Percentiles rank a stretch among this genome's conserved stretches.
Conservation (phyloP, 2,888 invertebrate genomes). For the Endomychus coccineus region DNA sequence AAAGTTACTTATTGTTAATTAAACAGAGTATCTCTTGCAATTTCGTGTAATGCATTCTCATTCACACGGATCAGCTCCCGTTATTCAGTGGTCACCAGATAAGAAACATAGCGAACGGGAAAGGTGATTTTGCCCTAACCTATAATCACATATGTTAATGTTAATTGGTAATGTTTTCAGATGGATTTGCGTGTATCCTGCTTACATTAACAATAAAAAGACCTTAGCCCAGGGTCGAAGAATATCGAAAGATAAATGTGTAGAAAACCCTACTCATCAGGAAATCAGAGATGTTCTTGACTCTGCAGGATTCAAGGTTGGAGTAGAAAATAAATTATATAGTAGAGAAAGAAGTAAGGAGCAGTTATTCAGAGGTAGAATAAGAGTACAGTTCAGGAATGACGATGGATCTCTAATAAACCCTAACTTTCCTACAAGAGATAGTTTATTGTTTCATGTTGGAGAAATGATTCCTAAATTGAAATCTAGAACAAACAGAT, state of each 20-base stretch:
- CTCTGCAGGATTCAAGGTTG: constrained; percentile 74
- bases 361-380: constrained; percentile 73
- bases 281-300: constrained; percentile 91
- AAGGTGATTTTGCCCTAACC: constrained; percentile 47
- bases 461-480: constrained; percentile 85
- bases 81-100: constrained; percentile 55
- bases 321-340: constrained; percentile 89
- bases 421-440: constrained; percentile 64
- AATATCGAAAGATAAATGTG: constrained; percentile 74
- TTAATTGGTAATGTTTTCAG: constrained; percentile 44
- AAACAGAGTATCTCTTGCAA: no score
- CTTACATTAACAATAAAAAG: constrained; percentile 91
- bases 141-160: constrained; percentile 16
- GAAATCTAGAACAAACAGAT: constrained; percentile 66
- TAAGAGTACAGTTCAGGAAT: constrained; percentile 86
- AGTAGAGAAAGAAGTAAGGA: constrained; percentile 89
- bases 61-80: constrained; percentile 20
- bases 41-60: constrained; percentile 28
- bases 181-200: constrained; percentile 96
- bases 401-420: constrained; percentile 76
- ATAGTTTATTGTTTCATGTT: constrained; percentile 68
- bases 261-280: constrained; percentile 91
- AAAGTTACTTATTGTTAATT: no score
- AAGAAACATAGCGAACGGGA: constrained; percentile 76
- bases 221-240: constrained; percentile 83